A percentile compares a stretch with the other conserved stretches of the same genome.
phyloP scores from a whole-genome alignment of 2,797 vertebrate genomes.

The Anabas testudineus region DNA sequence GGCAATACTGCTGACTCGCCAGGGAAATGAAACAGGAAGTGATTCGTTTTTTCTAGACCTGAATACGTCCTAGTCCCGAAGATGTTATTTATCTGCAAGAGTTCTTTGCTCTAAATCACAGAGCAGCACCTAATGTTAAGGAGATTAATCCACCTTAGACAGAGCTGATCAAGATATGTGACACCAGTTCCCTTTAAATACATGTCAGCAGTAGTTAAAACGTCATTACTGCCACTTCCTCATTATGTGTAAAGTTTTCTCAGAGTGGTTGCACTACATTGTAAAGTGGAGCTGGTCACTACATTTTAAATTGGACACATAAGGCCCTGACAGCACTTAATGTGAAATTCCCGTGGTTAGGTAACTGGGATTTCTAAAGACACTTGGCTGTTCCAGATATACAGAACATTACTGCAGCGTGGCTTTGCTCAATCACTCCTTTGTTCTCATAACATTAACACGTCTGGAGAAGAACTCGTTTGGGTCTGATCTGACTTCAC shows the following conservation, averaged over 20 bases:
- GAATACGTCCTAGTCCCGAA: constrained; percentile 1
- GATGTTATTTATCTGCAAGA: constrained; percentile 10
- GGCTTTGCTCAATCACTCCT: constrained; percentile 17
- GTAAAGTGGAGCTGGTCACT: too few species aligned
- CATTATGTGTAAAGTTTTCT: constrained; percentile 17
- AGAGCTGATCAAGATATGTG: constrained; percentile 33
- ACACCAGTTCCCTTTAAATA: constrained; percentile 42
- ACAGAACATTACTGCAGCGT: constrained; percentile 3
- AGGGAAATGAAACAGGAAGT: constrained; percentile 12
- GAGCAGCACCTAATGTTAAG: constrained; percentile 45
- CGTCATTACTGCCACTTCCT: constrained; percentile 29
- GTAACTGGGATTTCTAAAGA: constrained; percentile 28
- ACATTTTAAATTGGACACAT: background rate
- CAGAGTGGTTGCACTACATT: constrained; percentile 1
- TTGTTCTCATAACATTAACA: constrained; percentile 33
- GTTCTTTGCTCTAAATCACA: constrained; percentile 24
- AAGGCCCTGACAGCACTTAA: background rate
- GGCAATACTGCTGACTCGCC: background rate
- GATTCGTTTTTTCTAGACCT: constrained; percentile 7
- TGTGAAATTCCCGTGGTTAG: constrained; percentile 14
- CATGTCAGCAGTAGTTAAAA: constrained; percentile 36
- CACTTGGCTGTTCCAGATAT: background rate
- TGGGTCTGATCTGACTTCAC: constrained; percentile 53
- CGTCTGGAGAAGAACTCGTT: constrained; percentile 33
- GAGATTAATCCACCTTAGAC: constrained; percentile 44